Conservation (phyloP, 2,888 invertebrate species). For the Scaptomyza reducta region DNA sequence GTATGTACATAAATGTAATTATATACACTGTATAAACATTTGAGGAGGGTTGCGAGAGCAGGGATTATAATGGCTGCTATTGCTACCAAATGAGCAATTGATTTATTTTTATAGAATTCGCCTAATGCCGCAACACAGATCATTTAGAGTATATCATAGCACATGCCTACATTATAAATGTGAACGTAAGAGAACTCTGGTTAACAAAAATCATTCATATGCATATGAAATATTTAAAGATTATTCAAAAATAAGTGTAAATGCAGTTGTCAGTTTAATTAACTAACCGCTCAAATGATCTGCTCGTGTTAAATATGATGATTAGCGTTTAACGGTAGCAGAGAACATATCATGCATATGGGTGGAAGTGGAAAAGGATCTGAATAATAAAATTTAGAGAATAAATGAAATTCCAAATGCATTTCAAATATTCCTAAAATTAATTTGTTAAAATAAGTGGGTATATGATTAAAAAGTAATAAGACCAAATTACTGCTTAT, state of each 20-base stretch:
- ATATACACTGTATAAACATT: constrained; percentile 43
- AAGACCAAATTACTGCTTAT: neutral
- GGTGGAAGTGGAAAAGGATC: too few species aligned
- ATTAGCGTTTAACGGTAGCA: neutral
- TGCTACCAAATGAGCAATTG: constrained; percentile 48
- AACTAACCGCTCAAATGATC: neutral
- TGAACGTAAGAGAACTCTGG: neutral
- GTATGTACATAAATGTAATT: constrained; percentile 14
- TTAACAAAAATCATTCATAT: neutral
- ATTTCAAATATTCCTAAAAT: too few species aligned
- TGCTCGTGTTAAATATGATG: neutral
- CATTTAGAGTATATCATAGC: constrained; percentile 8
- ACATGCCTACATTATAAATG: neutral
- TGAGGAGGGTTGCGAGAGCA: constrained; percentile 16
- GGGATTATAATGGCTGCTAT: constrained; percentile 9
- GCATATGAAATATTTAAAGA: neutral
- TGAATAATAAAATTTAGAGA: too few species aligned
- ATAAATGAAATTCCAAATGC: too few species aligned
- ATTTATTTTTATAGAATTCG: constrained; percentile 60
- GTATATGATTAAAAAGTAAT: too few species aligned
- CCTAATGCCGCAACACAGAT: constrained; percentile 31
- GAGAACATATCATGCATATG: too few species aligned
- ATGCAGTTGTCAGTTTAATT: constrained; percentile 3
- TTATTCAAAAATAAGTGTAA: neutral
- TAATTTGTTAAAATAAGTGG: too few species aligned